Conservation (phyloP, 2,888 invertebrate genomes). For the Mythimna vitellina region DNA sequence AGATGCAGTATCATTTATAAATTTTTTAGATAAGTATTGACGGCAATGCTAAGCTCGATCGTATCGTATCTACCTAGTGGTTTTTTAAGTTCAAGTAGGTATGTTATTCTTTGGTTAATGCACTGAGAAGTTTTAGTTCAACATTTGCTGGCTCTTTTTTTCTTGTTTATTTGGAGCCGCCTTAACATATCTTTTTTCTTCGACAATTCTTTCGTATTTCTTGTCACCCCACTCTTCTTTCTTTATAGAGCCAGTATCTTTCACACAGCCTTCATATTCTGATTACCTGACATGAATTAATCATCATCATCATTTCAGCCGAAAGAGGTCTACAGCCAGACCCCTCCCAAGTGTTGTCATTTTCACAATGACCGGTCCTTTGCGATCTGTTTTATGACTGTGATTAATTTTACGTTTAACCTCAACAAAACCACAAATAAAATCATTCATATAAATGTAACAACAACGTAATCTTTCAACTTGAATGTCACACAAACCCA, state of each 20-base stretch:
- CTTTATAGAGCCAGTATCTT: not conserved
- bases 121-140: not conserved
- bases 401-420: not conserved
- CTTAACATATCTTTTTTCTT: not conserved
- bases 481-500: constrained; percentile 66
- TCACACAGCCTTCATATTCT: not conserved
- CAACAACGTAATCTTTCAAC: constrained; percentile 53
- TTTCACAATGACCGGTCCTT: too few species aligned
- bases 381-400: too few species aligned
- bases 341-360: too few species aligned
- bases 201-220: not conserved
- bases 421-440: constrained; percentile 13
- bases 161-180: not conserved
- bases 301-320: too few species aligned
- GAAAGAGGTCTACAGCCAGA: too few species aligned
- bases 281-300: not conserved
- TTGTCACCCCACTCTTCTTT: not conserved
- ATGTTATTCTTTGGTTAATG: too few species aligned
- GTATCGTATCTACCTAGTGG: not conserved
- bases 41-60: not conserved
- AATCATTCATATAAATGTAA: constrained; percentile 22
- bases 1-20: not conserved
- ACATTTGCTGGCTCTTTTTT: not conserved
- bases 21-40: constrained; percentile 2
- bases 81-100: not conserved